Evolutionary conservation across 2,888 invertebrate species (phyloP), one percentile per base, ranked within the genome.

Genomic region (Sipha maydis): DNA sequence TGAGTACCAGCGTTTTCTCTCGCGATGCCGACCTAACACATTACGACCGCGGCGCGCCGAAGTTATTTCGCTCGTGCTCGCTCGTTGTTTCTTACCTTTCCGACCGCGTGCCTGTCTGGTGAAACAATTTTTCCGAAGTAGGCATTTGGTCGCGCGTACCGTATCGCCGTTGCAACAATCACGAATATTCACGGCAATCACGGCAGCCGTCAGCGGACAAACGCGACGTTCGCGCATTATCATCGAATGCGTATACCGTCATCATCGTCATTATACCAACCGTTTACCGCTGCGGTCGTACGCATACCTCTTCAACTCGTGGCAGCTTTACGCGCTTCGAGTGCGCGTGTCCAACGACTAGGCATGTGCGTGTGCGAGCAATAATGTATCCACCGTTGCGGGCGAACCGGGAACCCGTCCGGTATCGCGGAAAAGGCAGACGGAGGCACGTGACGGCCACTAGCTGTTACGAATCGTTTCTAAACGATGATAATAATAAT

Each of bases 371-470:
- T 19, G n/a, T 21, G 48, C 31, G 41, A 71, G 41, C 11, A 41
- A 41, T 41, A 41, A 41, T 41, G 41, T 41, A 41, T 41, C 8
- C 11, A 41, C 41, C 41, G 41, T 41, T 41, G 41, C 41, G 41
- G 41, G 41, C 41, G 41, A 76, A 54, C 54, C 69, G 82, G 69
- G 41, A 41, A 41, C 38, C 67, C n/a, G 48, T 79, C 61, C n/a
- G 61, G 56, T 34, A 28, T 48, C 9, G 48, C 48, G 48, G 9
- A 11, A 14, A 48, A 14, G 14, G 48, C 48, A 48, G 14, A 9
- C 38, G 69, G 34, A 69, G 48, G 69, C 85, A 78, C 85, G 78
- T 78, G 85, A 78, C 85, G 69, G 8, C 41, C 77, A 77, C 28
- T 14, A n/a, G 14, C 69, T 8, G 31, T 34, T 31, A 38, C 54